Conservation (phyloP, 2,888 invertebrate species). For the Papilio protenor region DNA sequence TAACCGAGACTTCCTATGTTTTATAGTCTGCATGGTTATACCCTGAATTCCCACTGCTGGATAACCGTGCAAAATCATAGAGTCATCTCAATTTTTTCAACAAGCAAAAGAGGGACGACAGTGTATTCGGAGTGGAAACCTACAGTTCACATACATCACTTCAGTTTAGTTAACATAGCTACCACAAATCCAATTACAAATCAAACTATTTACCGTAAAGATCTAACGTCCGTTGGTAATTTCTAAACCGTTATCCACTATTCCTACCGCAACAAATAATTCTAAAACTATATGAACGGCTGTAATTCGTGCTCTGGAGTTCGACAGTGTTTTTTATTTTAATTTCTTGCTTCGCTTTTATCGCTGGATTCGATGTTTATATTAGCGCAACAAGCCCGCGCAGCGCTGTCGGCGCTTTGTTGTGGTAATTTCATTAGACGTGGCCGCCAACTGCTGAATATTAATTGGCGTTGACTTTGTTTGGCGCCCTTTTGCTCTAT, state of each 20-base stretch:
- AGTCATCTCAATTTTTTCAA: neutral
- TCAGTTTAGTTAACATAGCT: too few relatives aligned
- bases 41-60: neutral
- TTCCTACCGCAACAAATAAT: slow-evolving; percentile 23
- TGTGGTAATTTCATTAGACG: slow-evolving; percentile 80
- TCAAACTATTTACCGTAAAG: neutral
- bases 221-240: neutral
- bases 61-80: neutral
- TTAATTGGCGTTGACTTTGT: slow-evolving; percentile 67
- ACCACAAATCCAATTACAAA: neutral
- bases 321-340: slow-evolving; percentile 41
- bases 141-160: too few relatives aligned
- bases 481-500: slow-evolving; percentile 60
- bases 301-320: slow-evolving; percentile 12
- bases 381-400: slow-evolving; percentile 75
- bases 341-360: slow-evolving; percentile 57
- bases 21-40: neutral
- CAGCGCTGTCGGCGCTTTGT: slow-evolving; percentile 71
- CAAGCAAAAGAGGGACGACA: neutral
- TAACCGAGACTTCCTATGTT: neutral
- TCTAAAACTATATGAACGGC: slow-evolving; percentile 16
- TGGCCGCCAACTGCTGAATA: slow-evolving; percentile 72
- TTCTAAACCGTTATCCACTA: neutral
- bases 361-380: slow-evolving; percentile 76
- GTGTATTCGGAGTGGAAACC: too few relatives aligned